Conservation (phyloP, 2,888 invertebrate genomes). For the Dicycla oo region DNA sequence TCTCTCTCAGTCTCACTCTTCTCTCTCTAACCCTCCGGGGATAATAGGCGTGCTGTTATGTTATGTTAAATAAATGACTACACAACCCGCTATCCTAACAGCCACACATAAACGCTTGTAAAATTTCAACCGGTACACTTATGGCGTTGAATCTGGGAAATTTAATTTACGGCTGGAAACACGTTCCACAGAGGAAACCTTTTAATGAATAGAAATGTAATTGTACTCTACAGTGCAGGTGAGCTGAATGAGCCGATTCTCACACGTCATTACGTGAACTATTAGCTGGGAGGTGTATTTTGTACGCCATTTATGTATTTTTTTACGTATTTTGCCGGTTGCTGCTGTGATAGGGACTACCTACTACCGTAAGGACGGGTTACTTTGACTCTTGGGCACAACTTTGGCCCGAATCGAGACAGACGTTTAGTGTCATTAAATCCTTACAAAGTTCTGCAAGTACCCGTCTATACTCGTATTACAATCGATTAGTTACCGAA, state of each 20-base stretch:
- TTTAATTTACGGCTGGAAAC: conserved; percentile 69
- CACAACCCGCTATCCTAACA: conserved; percentile 27
- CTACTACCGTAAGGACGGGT: no score
- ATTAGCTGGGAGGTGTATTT: neutral
- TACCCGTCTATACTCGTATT: no score
- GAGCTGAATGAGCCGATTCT: conserved; percentile 50
- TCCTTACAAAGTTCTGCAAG: no score
- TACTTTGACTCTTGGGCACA: no score
- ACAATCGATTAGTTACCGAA: no score
- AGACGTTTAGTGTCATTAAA: no score
- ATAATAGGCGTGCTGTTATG: no score
- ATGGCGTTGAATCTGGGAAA: conserved; percentile 63
- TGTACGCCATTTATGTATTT: conserved; percentile 10
- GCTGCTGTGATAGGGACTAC: neutral
- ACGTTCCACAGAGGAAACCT: conserved; percentile 54
- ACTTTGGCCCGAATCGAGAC: no score
- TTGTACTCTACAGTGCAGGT: conserved; percentile 52
- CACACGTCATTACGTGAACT: conserved; percentile 33
- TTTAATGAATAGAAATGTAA: conserved; percentile 69
- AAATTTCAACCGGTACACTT: conserved; percentile 63
- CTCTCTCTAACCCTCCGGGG: no score
- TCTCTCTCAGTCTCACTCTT: no score
- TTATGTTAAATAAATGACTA: no score
- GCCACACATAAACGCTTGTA: conserved; percentile 42
- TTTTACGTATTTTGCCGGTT: neutral